Base-by-base conservation (phyloP, 1,140 invertebrate genomes). In the Apolygus lucorum region DNA sequence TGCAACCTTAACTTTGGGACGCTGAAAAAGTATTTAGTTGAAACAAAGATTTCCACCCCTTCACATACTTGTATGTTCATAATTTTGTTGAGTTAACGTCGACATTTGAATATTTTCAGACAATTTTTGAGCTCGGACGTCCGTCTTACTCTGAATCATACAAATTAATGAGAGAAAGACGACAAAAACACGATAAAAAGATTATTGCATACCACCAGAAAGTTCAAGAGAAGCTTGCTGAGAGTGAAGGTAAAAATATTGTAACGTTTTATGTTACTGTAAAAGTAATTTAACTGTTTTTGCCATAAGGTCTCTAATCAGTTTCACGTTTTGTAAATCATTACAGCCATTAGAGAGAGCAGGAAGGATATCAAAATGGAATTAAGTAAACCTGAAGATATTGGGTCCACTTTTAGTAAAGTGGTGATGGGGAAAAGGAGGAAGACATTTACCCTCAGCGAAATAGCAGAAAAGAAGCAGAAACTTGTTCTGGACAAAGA, bases 91-190 rank as follows among this genome's bases (percentile, higher is more conserved):
- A n/a, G n/a, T n/a, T n/a, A n/a, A n/a, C n/a, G n/a, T n/a, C n/a
- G n/a, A n/a, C n/a, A n/a, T n/a, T n/a, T n/a, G n/a, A n/a, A n/a
- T 42, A 42, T 42, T 84, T 86, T 29, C 76, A 96, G 92, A 98
- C 95, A 11, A 90, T 99, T 75, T 95, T 99, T 81, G 96, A 98
- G 81, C 84, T 98, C 27, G 90, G 91, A 68, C 84, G 85, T 2
- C 92, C 90, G 69, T 86, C 88, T 68, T 92, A 92, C 72, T 91
- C 89, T 0, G 80, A 72, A 70, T 52, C 52, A 26, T 74, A 74
- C 66, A 74, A 65, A 68, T 73, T 75, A 25, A 75, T 76, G 73
- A 77, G 72, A 67, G 70, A 28, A 52, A 72, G 72, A 52, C 59
- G 70, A 42, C 63, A 70, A 24, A 73, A 71, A 59, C 72, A 76